Evolutionary conservation across 2,888 invertebrate species (phyloP), one percentile per base, ranked within the genome.

Genomic region (Ormyrus pomaceus): DNA sequence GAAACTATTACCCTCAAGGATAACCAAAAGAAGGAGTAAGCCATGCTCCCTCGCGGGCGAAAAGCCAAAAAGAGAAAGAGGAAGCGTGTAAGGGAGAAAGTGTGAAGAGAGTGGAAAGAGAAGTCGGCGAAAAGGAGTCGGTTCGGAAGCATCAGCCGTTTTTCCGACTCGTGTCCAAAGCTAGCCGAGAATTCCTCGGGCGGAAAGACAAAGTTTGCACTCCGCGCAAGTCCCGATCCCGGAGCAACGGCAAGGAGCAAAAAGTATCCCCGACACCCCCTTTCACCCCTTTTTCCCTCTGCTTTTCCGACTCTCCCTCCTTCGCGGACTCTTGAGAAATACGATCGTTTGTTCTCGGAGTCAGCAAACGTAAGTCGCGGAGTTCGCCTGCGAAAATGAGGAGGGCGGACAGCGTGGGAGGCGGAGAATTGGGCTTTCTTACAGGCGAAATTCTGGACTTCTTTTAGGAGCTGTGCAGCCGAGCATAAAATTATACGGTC

Each of bases 201-300:
- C 82, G 80, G 75, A 81, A 83, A 83, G 82, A 82, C 80, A 82
- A 84, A 81, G 74, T 81, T 81, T 73, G 66, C 62, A 19, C 72
- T 62, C 75, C 71, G 65, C 53, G 50, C 13, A 51, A 8, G 34
- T 50, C 48, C 50, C 45, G 62, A 34, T 64, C 19, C 79, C 64
- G 59, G 53, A 75, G 70, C 64, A 70, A 71, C 79, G 71, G 55
- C 64, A 51, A 72, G 53, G 19, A 66, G 59, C 65, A 66, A 77
- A 66, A 77, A 72, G 53, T 64, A 71, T 55, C 62, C 58, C 61
- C 46, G 1, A 19, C 11, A 46, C 45, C n/a, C 48, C 61, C 19
- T 70, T 69, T 48, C 19, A n/a, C 13, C 48, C 4, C 51, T 6
- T 13, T 55, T 11, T 55, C 56, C 50, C 34, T 55, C 45, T 58